Evolutionary conservation across 2,888 invertebrate species (phyloP).

Genomic region (Apoderus coryli): DNA sequence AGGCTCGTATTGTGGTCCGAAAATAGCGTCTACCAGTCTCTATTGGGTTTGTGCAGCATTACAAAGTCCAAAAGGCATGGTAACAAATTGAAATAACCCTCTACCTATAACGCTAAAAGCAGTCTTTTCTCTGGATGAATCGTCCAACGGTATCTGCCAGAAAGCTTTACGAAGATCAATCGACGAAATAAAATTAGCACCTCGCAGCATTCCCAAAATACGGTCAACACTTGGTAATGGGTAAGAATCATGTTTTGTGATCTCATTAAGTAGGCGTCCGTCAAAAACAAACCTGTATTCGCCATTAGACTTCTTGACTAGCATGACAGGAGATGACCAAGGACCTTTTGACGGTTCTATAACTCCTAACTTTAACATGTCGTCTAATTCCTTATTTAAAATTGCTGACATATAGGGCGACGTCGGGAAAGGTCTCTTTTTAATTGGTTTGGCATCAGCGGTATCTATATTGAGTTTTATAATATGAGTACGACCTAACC

Average conservation of each 20-base stretch:
- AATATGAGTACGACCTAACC: conserved; percentile 2
- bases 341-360: conserved; percentile 10
- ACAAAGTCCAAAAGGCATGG: no score
- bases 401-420: conserved; percentile 12
- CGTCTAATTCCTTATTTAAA: conserved; percentile 12
- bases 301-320: conserved; percentile 12
- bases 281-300: conserved; percentile 12
- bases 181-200: conserved; percentile 11
- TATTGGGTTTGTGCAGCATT: no score
- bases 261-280: conserved; percentile 9
- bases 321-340: conserved; percentile 10
- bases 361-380: conserved; percentile 12
- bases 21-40: conserved; percentile 9
- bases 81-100: conserved; percentile 21
- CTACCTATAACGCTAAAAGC: conserved; percentile 22
- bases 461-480: neutral
- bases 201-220: no score
- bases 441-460: no score
- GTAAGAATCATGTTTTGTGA: conserved; percentile 11
- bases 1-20: conserved; percentile 8
- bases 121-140: conserved; percentile 17
- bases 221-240: conserved; percentile 12
- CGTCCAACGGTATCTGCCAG: conserved; percentile 12
- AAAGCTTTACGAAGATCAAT: conserved; percentile 12
- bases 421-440: no score